These are phyloP conservation scores for Cantharis nigra DNA, from an alignment of 2,888 invertebrate genomes.

Conservation along the genomic window DNA sequence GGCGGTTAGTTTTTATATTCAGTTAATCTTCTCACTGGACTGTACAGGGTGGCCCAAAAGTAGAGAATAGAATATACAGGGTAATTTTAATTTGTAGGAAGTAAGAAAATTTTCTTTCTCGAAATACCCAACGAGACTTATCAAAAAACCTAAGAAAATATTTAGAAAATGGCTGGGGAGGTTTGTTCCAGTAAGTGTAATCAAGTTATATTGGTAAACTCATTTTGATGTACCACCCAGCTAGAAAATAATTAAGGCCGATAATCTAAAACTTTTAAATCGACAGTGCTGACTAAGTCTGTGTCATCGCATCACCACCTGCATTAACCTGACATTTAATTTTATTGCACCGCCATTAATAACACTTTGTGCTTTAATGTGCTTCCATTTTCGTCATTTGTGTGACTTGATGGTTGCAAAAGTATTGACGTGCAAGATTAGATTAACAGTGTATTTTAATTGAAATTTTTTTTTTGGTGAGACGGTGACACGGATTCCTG, in stretches of 20 bases:
- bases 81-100: not conserved
- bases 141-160: not conserved
- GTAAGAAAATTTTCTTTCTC: not conserved
- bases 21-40: not conserved
- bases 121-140: not conserved
- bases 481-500: not conserved
- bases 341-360: not conserved
- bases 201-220: not conserved
- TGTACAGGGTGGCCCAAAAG: too few species aligned
- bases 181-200: not conserved
- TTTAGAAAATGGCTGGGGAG: not conserved
- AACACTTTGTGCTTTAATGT: not conserved
- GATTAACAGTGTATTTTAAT: not conserved
- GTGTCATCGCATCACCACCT: not conserved
- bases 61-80: not conserved
- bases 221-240: not conserved
- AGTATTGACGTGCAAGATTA: not conserved
- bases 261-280: not conserved
- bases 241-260: not conserved
- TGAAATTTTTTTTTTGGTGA: not conserved
- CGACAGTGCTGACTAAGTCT: not conserved
- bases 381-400: not conserved
- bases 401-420: not conserved
- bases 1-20: not conserved
- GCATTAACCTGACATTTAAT: not conserved